These are phyloP conservation scores for Numenius phaeopus DNA, from an alignment of 2,797 vertebrate species.

Conservation along the genomic window DNA sequence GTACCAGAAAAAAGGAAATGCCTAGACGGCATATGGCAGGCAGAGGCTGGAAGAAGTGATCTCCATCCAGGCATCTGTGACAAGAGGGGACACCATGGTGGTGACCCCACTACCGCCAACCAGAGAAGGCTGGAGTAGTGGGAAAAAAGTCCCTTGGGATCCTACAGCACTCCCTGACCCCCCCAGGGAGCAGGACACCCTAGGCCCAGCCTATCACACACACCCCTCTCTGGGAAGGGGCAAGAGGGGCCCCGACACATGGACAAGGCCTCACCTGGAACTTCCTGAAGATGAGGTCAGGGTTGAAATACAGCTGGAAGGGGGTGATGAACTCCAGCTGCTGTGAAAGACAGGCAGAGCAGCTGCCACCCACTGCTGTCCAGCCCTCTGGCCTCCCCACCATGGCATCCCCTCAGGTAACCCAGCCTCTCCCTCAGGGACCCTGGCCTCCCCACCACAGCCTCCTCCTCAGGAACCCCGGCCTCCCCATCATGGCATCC, in stretches of 20 bases:
- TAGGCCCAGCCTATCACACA: rapidly evolving
- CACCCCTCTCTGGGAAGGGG: rapidly evolving
- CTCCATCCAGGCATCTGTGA: not conserved
- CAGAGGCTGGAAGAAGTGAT: rapidly evolving
- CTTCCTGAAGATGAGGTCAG: conserved; percentile 82
- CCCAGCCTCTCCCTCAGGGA: not conserved
- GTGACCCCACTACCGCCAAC: rapidly evolving
- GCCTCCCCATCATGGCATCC: no score
- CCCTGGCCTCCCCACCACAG: not conserved
- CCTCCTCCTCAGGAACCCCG: not conserved
- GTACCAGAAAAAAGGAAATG: not conserved
- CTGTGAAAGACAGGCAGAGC: conserved; percentile 63
- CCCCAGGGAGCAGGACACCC: rapidly evolving
- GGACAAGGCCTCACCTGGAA: conserved; percentile 77
- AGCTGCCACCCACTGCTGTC: not conserved
- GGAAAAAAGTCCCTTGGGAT: not conserved
- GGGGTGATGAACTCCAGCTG: conserved; percentile 83
- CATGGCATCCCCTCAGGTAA: not conserved
- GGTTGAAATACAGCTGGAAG: conserved; percentile 85
- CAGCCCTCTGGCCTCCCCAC: not conserved
- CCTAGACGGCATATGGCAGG: not conserved
- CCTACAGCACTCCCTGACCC: not conserved
- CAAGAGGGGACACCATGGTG: rapidly evolving
- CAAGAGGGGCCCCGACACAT: rapidly evolving
- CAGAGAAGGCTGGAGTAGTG: rapidly evolving